phyloP scores from a whole-genome alignment of 2,113 vertebrate genomes.

The Plecotus auritus region DNA sequence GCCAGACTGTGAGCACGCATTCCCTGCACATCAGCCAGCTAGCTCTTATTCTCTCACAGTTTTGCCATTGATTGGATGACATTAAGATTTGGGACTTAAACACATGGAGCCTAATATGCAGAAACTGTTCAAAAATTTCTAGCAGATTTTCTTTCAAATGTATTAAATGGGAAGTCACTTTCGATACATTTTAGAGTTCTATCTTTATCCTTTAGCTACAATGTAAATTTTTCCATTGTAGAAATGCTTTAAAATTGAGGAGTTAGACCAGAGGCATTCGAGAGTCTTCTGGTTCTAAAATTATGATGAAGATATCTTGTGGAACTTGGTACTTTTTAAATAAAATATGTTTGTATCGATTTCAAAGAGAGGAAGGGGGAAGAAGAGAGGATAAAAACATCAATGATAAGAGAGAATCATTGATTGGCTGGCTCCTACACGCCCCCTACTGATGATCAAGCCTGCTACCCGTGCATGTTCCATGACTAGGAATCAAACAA shows the following conservation, averaged over 20 bases:
- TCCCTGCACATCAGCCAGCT: not conserved
- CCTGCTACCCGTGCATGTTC: no score
- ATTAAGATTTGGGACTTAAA: slow-evolving; percentile 28
- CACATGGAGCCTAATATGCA: slow-evolving; percentile 21
- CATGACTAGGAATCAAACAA: no score
- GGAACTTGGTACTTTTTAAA: not conserved
- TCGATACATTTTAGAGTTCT: not conserved
- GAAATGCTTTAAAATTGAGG: slow-evolving; percentile 32
- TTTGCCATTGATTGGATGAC: not conserved
- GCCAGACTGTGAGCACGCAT: not conserved
- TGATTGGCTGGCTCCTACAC: no score
- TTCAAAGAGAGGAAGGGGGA: no score
- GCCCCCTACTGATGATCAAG: no score
- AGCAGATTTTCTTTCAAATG: slow-evolving; percentile 32
- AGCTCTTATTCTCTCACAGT: not conserved
- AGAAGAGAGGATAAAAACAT: no score
- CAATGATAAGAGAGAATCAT: no score
- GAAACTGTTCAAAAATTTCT: slow-evolving; percentile 40
- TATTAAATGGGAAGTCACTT: slow-evolving; percentile 20
- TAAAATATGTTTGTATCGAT: no score
- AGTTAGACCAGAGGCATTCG: slow-evolving; percentile 33
- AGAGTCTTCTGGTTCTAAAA: slow-evolving; percentile 36
- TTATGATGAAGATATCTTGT: not conserved
- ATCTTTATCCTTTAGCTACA: not conserved
- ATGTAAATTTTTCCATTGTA: not conserved